phyloP scores from a whole-genome alignment of 2,888 invertebrate species.

The Scaptomyza polygonia region DNA sequence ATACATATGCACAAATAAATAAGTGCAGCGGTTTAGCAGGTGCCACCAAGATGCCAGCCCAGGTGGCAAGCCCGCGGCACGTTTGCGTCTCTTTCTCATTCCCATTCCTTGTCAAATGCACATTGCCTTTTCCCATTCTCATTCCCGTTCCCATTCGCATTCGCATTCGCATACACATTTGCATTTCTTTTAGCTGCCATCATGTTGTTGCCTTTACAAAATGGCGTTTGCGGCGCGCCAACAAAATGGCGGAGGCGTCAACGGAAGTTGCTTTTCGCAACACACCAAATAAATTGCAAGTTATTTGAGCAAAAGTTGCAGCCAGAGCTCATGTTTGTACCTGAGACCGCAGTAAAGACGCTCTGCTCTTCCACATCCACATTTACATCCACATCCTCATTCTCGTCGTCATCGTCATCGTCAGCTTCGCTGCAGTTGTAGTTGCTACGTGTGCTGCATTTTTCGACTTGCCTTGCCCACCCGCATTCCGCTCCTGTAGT shows the following conservation, averaged over 20 bases:
- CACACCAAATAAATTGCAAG: slow-evolving; percentile 76
- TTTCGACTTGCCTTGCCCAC: slow-evolving; percentile 19
- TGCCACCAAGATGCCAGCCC: slow-evolving; percentile 46
- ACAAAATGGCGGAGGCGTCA: slow-evolving; percentile 80
- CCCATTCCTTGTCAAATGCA: background rate
- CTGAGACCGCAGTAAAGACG: slow-evolving; percentile 72
- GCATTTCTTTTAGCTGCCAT: slow-evolving; percentile 61
- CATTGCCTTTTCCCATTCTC: slow-evolving; percentile 7
- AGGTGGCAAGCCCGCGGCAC: slow-evolving; percentile 38
- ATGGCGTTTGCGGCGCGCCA: slow-evolving; percentile 77
- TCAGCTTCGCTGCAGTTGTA: slow-evolving; percentile 53
- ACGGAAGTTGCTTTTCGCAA: slow-evolving; percentile 78
- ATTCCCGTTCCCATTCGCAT: slow-evolving; percentile 1
- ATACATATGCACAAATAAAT: slow-evolving; percentile 52
- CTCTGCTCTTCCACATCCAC: background rate
- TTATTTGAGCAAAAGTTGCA: slow-evolving; percentile 68
- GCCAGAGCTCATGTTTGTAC: slow-evolving; percentile 36
- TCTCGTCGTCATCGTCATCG: slow-evolving; percentile 3
- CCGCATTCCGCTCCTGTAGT: slow-evolving; percentile 1
- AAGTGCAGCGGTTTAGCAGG: slow-evolving; percentile 46
- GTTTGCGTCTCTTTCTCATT: background rate
- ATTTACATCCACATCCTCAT: no score
- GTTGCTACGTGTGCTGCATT: slow-evolving; percentile 72
- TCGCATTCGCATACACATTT: slow-evolving; percentile 41
- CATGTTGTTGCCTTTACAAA: slow-evolving; percentile 73